phyloP scores from a whole-genome alignment of 2,888 invertebrate species.

The Cenopis cana region DNA sequence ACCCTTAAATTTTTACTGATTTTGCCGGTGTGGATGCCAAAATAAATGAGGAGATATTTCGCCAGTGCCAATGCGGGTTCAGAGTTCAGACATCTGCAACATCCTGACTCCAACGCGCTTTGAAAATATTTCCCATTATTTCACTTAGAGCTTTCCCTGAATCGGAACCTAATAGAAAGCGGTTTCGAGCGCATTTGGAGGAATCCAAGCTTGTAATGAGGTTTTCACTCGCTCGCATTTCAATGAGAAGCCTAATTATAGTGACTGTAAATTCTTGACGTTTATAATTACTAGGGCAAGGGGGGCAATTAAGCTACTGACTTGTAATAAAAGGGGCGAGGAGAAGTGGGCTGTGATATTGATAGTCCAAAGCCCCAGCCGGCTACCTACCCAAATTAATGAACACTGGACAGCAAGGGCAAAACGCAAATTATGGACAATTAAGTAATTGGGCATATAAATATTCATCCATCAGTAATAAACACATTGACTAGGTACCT shows the following conservation, averaged over 20 bases:
- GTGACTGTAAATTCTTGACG: slow-evolving; percentile 37
- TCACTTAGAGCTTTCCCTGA: slow-evolving; percentile 32
- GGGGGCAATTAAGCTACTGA: slow-evolving; percentile 25
- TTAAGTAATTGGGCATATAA: background rate
- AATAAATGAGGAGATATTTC: background rate
- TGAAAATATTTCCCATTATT: slow-evolving; percentile 36
- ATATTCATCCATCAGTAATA: background rate
- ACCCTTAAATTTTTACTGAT: background rate
- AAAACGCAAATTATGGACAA: background rate
- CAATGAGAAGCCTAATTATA: slow-evolving; percentile 39
- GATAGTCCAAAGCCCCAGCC: too few species aligned
- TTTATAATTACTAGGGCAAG: slow-evolving; percentile 35
- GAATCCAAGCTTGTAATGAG: slow-evolving; percentile 43
- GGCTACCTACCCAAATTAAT: background rate
- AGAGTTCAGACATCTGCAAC: background rate
- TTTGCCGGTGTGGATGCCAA: background rate
- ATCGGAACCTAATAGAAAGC: slow-evolving; percentile 42
- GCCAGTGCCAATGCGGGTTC: background rate
- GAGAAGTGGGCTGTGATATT: slow-evolving; percentile 3
- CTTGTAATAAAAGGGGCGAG: slow-evolving; percentile 21
- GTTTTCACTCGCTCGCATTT: slow-evolving; percentile 44
- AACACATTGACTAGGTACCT: background rate
- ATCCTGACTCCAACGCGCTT: slow-evolving; percentile 1
- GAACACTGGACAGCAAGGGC: background rate
- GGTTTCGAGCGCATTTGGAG: slow-evolving; percentile 42